Percentiles rank a stretch among this genome's conserved stretches.
phyloP scores from a whole-genome alignment of 1,140 invertebrate genomes.

The Trissolcus basalis region DNA sequence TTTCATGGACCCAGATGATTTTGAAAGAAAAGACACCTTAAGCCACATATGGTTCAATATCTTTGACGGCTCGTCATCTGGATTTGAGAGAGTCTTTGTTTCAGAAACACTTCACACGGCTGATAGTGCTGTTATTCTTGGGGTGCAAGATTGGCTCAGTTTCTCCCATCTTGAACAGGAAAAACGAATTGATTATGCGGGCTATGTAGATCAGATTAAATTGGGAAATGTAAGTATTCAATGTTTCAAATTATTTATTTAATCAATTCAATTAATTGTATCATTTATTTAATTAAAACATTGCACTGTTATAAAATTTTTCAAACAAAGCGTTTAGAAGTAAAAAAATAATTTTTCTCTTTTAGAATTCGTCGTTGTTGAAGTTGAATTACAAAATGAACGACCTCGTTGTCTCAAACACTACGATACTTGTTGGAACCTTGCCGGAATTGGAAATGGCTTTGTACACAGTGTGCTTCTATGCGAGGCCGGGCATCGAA shows the following conservation, averaged over 20 bases:
- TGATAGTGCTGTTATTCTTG: conserved; percentile 80
- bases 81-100: conserved; percentile 92
- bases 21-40: conserved; percentile 81
- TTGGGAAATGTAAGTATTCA: conserved; percentile 79
- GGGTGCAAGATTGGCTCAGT: conserved; percentile 92
- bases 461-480: conserved; percentile 90
- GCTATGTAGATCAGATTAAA: conserved; percentile 83
- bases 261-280: too few relatives aligned
- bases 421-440: conserved; percentile 90
- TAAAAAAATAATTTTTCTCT: conserved; percentile 44
- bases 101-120: conserved; percentile 82
- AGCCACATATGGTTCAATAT: conserved; percentile 87
- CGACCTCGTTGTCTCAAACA: conserved; percentile 83
- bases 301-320: too few relatives aligned
- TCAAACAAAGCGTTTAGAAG: too few relatives aligned
- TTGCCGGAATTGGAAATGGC: conserved; percentile 95
- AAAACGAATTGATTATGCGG: conserved; percentile 84
- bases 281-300: too few relatives aligned
- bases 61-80: conserved; percentile 87
- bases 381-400: conserved; percentile 88
- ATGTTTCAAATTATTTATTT: conserved; percentile 11
- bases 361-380: conserved; percentile 81
- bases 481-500: conserved; percentile 82
- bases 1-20: conserved; percentile 68
- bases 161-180: conserved; percentile 83